Conservation (phyloP, 2,888 invertebrate species). For the Icerya purchasi region DNA sequence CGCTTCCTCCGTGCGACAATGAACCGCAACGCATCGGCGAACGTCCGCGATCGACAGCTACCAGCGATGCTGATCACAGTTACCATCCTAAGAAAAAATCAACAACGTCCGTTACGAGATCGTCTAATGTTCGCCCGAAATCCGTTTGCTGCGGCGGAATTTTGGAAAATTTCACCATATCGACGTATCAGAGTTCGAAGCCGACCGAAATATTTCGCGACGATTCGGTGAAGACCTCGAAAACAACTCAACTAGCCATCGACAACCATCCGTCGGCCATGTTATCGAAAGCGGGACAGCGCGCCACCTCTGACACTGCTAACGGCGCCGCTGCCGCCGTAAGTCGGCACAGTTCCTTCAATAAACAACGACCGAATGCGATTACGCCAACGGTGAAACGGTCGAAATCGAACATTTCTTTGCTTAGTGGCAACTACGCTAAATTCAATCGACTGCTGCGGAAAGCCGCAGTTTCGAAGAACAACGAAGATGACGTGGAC, state of each 20-base stretch:
- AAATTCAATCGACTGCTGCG: conserved; percentile 13
- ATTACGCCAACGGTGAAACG: conserved; percentile 22
- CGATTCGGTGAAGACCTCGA: conserved; percentile 18
- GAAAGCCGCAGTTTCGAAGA: conserved; percentile 1
- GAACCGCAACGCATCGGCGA: conserved; percentile 4
- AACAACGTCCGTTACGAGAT: background rate
- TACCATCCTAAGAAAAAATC: background rate
- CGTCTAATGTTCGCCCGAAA: background rate
- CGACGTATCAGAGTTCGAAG: conserved; percentile 19
- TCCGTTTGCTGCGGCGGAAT: conserved; percentile 10
- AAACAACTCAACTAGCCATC: conserved; percentile 14
- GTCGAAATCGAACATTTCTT: conserved; percentile 28
- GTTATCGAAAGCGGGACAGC: conserved; percentile 1
- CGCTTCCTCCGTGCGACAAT: conserved; percentile 13
- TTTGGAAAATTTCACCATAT: conserved; percentile 21
- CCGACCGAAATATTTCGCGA: conserved; percentile 18
- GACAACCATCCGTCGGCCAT: conserved; percentile 19
- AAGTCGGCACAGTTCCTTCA: conserved; percentile 9
- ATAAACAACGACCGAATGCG: background rate
- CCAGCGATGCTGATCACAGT: conserved; percentile 1
- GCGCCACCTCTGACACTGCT: background rate
- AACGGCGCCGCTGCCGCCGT: background rate
- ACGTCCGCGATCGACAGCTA: conserved; percentile 5
- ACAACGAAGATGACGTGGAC: conserved; percentile 1
- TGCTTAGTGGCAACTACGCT: conserved; percentile 18